A percentile compares a stretch with the other conserved stretches of the same genome.
Evolutionary conservation across 2,797 vertebrate species (phyloP).

Genomic region (Ambastaia sidthimunki): DNA sequence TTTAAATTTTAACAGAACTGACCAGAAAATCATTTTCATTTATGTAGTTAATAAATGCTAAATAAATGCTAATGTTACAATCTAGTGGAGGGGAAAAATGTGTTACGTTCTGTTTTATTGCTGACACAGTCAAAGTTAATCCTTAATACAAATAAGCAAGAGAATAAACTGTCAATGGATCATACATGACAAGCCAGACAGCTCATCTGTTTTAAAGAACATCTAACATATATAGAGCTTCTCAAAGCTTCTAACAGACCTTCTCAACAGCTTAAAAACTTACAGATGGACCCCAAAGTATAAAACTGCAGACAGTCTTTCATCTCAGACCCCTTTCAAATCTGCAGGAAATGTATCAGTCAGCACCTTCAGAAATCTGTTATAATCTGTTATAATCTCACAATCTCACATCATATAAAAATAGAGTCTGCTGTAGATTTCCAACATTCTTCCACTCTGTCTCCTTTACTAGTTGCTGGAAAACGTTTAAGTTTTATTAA

Average conservation of each 20-base stretch:
- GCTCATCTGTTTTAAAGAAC: conserved; percentile 36
- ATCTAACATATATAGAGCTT: conserved; percentile 22
- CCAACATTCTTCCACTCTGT: too few species aligned
- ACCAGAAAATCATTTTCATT: neutral
- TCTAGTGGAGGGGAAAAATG: neutral
- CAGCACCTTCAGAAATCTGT: neutral
- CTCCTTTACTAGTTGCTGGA: too few species aligned
- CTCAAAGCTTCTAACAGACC: conserved; percentile 7
- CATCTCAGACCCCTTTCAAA: neutral
- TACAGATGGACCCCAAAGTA: neutral
- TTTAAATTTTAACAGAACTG: neutral
- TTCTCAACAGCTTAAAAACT: conserved; percentile 6
- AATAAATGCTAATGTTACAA: neutral
- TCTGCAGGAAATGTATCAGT: neutral
- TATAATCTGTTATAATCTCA: too few species aligned
- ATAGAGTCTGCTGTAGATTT: neutral
- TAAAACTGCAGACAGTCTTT: neutral
- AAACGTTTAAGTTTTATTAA: too few species aligned
- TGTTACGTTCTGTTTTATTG: conserved; percentile 21
- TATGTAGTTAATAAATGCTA: neutral
- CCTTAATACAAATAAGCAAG: conserved; percentile 42
- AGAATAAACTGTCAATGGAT: conserved; percentile 1
- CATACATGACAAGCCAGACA: conserved; percentile 30
- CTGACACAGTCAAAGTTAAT: conserved; percentile 14
- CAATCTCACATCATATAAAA: neutral